Evolutionary conservation across 1,140 invertebrate genomes (phyloP), one percentile per base, ranked within the genome.

Genomic region (Dryas iulia): DNA sequence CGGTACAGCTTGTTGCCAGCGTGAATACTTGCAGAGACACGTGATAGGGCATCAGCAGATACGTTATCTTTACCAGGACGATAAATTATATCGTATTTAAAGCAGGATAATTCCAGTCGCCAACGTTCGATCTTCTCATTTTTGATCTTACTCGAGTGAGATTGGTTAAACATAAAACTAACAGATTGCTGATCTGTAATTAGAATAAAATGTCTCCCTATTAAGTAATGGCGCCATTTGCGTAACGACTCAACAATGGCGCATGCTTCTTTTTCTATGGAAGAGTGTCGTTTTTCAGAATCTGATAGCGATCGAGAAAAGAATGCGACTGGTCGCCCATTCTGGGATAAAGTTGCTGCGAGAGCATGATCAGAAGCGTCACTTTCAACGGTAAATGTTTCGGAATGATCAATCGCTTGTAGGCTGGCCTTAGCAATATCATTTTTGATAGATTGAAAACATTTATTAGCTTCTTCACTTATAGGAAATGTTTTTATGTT

Each of bases 311-410:
- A 59, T 18, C 72, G n/a, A 3, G 76, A 73, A 54, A 73, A 74
- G 57, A 72, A 79, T 1, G 69, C 69, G 18, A 81, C 59, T 2
- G 74, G 67, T 28, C 69, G 52, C 6, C 57, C 56, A 10, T 72
- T 69, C 74, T 93, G 89, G 14, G 81, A 82, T 21, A 93, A 39
- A 4, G 91, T 81, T n/a, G 86, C 90, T 10, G 86, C 90, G 26
- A 93, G 60, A 7, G 84, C 84, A 62, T 73, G 72, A 12, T 83
- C 79, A 14, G 83, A 86, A 23, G 89, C 91, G 76, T 93, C 92
- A 0, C 85, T 90, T 25, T 86, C 82, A 1, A 93, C 67, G 0
- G 83, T 76, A 66, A 87, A 91, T 11, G 23, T 59, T 1, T 59
- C 54, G 6, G 64, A 59, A 35, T 70, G 18, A 33, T 64, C 28